These are phyloP conservation scores for Pionites leucogaster DNA, from an alignment of 2,113 vertebrate genomes.

Conservation along the genomic window DNA sequence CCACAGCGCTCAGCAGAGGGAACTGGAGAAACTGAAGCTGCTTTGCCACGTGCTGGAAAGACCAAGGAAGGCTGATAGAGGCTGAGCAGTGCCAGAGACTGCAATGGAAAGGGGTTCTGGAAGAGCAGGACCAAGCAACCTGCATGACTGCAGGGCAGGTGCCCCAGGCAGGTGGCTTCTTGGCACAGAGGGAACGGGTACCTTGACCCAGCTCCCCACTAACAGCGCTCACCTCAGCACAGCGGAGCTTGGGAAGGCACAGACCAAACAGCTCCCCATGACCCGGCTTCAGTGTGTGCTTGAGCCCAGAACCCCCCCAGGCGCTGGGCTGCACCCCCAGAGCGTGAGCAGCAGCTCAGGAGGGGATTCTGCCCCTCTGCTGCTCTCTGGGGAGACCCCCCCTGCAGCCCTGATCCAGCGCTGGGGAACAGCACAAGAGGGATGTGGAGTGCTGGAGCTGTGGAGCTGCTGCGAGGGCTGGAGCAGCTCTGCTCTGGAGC, in stretches of 20 bases:
- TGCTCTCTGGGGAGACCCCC: too few species aligned
- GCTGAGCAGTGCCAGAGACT: background rate
- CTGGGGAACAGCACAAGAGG: too few species aligned
- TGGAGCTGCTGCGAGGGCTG: too few species aligned
- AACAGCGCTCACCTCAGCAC: background rate
- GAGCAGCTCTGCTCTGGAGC: too few species aligned
- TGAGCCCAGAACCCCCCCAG: background rate
- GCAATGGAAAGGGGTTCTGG: accelerated
- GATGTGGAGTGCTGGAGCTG: too few species aligned
- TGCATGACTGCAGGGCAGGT: accelerated
- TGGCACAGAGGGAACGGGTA: background rate
- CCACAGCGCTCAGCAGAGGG: background rate
- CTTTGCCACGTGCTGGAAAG: accelerated
- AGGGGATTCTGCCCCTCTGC: too few species aligned
- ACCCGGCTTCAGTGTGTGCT: accelerated
- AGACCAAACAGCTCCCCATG: background rate
- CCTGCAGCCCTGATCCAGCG: too few species aligned
- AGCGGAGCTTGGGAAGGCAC: background rate
- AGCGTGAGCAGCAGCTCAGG: background rate
- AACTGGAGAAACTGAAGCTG: background rate
- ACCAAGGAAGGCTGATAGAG: background rate
- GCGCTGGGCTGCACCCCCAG: background rate
- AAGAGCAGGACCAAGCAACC: accelerated
- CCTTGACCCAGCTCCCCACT: background rate
- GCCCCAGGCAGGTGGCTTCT: background rate